A percentile compares a stretch with the other conserved stretches of the same genome.
phyloP scores from a whole-genome alignment of 2,797 vertebrate species.

The Artibeus lituratus region DNA sequence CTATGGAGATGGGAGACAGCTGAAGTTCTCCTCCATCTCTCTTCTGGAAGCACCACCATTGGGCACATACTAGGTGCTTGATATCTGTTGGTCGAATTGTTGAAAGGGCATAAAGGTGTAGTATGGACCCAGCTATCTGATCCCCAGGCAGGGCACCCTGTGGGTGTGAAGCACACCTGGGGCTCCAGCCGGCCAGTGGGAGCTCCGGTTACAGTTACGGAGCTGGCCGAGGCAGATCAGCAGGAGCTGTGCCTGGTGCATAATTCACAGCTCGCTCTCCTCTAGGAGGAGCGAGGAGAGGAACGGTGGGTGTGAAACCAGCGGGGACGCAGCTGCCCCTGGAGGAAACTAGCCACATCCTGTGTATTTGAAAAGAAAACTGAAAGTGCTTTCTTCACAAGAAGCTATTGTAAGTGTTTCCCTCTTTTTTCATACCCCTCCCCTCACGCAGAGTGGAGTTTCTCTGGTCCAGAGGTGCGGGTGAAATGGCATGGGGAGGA shows the following conservation, averaged over 20 bases:
- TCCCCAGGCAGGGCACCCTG: constrained; percentile 17
- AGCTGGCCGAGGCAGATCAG: neutral
- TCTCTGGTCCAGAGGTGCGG: neutral
- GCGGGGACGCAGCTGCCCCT: neutral
- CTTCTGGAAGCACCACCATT: neutral
- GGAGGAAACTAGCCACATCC: constrained; percentile 63
- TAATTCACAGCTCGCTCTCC: neutral
- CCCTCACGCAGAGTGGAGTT: neutral
- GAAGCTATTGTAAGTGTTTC: neutral
- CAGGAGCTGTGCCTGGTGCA: neutral
- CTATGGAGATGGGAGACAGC: neutral
- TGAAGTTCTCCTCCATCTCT: neutral
- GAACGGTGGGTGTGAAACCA: constrained; percentile 20
- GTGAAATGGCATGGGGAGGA: neutral
- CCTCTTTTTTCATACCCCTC: neutral
- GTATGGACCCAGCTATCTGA: constrained; percentile 54
- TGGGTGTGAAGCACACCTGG: constrained; percentile 63
- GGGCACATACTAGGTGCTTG: neutral
- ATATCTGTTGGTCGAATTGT: neutral
- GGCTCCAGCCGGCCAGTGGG: constrained; percentile 42
- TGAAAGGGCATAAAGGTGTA: constrained; percentile 6
- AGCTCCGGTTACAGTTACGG: constrained; percentile 60
- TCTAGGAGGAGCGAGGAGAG: neutral
- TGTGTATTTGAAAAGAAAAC: constrained; percentile 66
- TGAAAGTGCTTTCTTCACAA: constrained; percentile 51